Evolutionary conservation across 2,888 invertebrate species (phyloP), one percentile per base, ranked within the genome.

Genomic region (Dryobota labecula): DNA sequence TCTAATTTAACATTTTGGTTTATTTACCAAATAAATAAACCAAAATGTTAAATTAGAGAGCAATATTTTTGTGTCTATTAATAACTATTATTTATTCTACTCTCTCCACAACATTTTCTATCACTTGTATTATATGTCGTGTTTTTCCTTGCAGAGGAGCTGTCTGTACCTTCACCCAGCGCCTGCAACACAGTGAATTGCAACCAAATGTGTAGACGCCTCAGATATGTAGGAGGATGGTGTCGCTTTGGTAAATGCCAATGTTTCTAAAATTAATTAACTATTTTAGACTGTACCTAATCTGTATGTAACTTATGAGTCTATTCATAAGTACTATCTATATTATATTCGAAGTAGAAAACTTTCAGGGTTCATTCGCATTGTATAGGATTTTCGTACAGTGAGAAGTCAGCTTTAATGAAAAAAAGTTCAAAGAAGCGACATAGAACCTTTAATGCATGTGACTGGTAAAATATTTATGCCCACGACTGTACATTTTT

Each of bases 211-310:
- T 80, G 74, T 38, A 62, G 11, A 1, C 27, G 8, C n/a, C 57
- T 45, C 0, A 38, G 38, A 4, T 54, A 58, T 1, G 47, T 69
- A 0, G 77, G 77, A 9, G 83, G 84, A 1, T n/a, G 27, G n/a
- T 86, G 81, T 38, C 64, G 9, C 0, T 60, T 30, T 8, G 67
- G 61, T 1, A 43, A n/a, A 43, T 86, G 85, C 64, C n/a, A 51
- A 9, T 84, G 84, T 24, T 82, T 57, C 58, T 77, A 57, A 66
- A 36, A 24, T 18, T 20, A 2, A 71, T 56, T 15, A 7, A 20
- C 15, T 4, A 24, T 11, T 2, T 11, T 11, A 41, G 38, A 20
- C 2, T 13, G 2, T 60, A 36, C 36, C 36, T 36, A 20, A 30
- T 7, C 7, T 57, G 5, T 24, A 54, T 18, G 7, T n/a, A 33